Evolutionary conservation across 2,113 vertebrate species (phyloP).

Genomic region (Dasyurus viverrinus): DNA sequence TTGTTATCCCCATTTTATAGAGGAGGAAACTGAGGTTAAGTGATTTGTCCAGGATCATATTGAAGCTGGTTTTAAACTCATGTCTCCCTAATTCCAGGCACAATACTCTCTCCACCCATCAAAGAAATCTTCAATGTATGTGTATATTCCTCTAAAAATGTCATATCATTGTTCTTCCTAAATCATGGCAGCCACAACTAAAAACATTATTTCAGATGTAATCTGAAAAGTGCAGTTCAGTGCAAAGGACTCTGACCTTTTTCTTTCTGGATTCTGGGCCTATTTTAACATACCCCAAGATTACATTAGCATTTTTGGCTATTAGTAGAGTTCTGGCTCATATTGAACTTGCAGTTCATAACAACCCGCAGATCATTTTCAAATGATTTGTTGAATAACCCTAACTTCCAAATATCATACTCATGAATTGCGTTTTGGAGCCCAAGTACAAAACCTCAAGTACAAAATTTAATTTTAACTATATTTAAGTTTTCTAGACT

Average conservation of each 20-base stretch:
- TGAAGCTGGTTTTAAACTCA: background rate
- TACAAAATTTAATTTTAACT: background rate
- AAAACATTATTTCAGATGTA: background rate
- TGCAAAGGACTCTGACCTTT: background rate
- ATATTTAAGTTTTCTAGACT: background rate
- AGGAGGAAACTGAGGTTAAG: background rate
- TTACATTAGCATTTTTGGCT: background rate
- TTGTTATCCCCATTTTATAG: background rate
- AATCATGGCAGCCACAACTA: background rate
- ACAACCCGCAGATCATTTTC: background rate
- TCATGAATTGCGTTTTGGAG: background rate
- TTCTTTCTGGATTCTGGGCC: background rate
- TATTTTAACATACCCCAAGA: background rate
- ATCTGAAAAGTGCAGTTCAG: background rate
- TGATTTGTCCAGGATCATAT: background rate
- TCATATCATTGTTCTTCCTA: background rate
- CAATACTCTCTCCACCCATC: background rate
- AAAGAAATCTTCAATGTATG: background rate
- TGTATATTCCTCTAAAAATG: background rate
- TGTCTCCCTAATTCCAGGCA: background rate
- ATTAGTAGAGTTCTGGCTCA: background rate
- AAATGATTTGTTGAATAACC: background rate
- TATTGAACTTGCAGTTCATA: background rate
- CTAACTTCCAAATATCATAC: background rate
- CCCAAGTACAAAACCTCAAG: background rate